A percentile compares a stretch with the other conserved stretches of the same genome.
These are phyloP conservation scores for Acronicta aceris DNA, from an alignment of 2,888 invertebrate species.

Conservation along the genomic window DNA sequence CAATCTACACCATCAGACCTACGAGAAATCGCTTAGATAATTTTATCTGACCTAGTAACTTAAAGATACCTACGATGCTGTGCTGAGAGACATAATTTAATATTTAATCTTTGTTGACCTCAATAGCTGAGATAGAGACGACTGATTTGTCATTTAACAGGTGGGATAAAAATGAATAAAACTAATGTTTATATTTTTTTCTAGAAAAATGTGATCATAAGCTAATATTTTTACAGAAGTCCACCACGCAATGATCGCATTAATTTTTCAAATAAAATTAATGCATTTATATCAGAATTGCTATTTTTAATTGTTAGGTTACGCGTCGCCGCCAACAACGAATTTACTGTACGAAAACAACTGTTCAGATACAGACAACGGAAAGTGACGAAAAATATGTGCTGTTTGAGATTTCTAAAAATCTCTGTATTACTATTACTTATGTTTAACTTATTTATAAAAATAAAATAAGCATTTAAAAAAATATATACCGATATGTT, in stretches of 20 bases:
- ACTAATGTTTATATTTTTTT: background rate
- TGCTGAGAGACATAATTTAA: slow-evolving; percentile 5
- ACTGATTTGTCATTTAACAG: slow-evolving; percentile 20
- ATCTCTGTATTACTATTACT: no score
- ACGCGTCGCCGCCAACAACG: background rate
- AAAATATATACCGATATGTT: background rate
- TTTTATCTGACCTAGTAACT: slow-evolving; percentile 58
- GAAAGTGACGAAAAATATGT: background rate
- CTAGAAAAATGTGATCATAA: background rate
- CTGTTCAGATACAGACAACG: background rate
- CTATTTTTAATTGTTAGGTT: slow-evolving; percentile 11
- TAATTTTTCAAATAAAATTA: slow-evolving; percentile 7
- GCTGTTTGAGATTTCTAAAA: background rate
- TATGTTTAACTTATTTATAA: no score
- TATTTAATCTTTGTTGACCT: slow-evolving; percentile 31
- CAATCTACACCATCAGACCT: slow-evolving; percentile 6
- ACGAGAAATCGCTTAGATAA: slow-evolving; percentile 41
- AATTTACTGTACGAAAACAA: background rate
- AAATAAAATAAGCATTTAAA: no score
- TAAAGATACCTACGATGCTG: slow-evolving; percentile 28
- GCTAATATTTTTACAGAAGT: slow-evolving; percentile 13
- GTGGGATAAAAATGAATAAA: slow-evolving; percentile 8
- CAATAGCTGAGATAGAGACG: slow-evolving; percentile 15
- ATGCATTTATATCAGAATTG: background rate
- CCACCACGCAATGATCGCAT: slow-evolving; percentile 5